Evolutionary conservation across 2,797 vertebrate genomes (phyloP), one percentile per base, ranked within the genome.

Genomic region (Pangasius larnaudii): DNA sequence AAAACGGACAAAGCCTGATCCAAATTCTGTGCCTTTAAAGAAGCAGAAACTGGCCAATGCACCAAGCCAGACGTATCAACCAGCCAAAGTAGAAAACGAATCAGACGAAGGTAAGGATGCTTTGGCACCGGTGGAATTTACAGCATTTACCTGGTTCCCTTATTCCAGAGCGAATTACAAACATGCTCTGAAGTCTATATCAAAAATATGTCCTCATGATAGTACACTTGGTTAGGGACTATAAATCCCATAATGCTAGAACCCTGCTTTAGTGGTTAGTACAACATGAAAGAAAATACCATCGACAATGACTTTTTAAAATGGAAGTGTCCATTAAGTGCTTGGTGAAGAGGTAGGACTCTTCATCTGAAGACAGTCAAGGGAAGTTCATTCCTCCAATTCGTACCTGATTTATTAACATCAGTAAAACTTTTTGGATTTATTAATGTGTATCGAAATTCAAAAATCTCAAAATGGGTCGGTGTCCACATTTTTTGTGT

Each of bases 101-200:
- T n/a, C 42, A 75, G 72, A n/a, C 42, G 30, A 51, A 51, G 77
- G 77, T 80, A 58, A 80, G 77, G 30, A 24, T 80, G n/a, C 16
- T 78, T 56, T 78, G 42, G 16, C 46, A 56, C 5, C 30, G 5
- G 51, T 56, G 75, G 30, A 33, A 72, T 72, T 33, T 36, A 36
- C 65, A 36, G 14, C 30, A 65, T n/a, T 33, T 16, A 33, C 14
- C 65, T 33, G 71, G 27, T 24, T 74, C 39, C 71, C 7, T 1
- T 46, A 1, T 46, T 46, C 71, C 10, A 74, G 71, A 46, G 39
- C 10, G 0, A 39, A 72, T 22, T 39, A 74, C 10, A 36, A 22
- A 49, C 49, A 24, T 27, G 24, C 11, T 1, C 27, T 74, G 71
- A 46, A 74, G 71, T 74, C 9, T 8, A 8, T 36, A 71, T 71